phyloP scores from a whole-genome alignment of 1,140 invertebrate genomes.

The Asbolus verrucosus region DNA sequence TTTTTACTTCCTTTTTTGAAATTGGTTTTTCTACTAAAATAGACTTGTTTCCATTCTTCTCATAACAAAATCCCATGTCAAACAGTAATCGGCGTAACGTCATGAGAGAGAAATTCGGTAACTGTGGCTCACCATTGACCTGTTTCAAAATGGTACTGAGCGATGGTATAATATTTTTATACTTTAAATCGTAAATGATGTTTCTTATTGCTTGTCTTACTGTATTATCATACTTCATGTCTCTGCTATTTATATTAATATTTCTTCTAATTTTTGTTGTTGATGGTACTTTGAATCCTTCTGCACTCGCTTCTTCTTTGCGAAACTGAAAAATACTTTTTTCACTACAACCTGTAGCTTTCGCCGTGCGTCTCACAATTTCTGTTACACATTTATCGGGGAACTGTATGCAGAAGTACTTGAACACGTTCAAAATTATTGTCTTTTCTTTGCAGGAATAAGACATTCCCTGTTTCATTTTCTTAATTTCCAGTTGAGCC shows the following conservation, averaged over 20 bases:
- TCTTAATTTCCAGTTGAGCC: conserved; percentile 54
- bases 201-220: conserved; percentile 57
- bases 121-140: conserved; percentile 53
- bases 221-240: conserved; percentile 60
- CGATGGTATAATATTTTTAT: conserved; percentile 57
- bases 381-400: conserved; percentile 61
- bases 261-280: conserved; percentile 61
- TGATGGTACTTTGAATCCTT: conserved; percentile 61
- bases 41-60: conserved; percentile 61
- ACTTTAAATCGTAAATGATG: conserved; percentile 61
- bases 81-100: conserved; percentile 59
- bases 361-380: conserved; percentile 58
- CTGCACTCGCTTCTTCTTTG: conserved; percentile 60
- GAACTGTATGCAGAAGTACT: conserved; percentile 59
- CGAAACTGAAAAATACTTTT: conserved; percentile 63
- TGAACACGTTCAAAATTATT: conserved; percentile 63
- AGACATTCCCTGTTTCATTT: conserved; percentile 64
- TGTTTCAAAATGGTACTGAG: conserved; percentile 61
- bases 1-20: not conserved
- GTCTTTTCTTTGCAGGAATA: conserved; percentile 62
- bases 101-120: conserved; percentile 62
- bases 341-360: conserved; percentile 62
- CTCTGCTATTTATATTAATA: conserved; percentile 61
- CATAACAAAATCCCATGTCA: conserved; percentile 63
- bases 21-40: conserved; percentile 57